phyloP scores from a whole-genome alignment of 2,888 invertebrate genomes.

The Melanostoma scalare region DNA sequence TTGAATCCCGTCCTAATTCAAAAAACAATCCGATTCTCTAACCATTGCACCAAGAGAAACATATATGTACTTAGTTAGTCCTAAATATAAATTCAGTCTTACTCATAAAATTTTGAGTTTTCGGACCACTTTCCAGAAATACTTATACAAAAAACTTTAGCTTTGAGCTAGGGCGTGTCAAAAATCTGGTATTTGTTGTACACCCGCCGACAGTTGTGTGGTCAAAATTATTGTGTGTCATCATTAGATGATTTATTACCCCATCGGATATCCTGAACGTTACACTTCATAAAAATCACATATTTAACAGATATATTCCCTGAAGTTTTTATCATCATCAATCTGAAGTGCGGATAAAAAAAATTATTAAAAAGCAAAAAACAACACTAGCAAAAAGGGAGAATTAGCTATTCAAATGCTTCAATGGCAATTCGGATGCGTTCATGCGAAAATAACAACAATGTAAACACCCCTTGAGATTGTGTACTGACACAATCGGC shows the following conservation, averaged over 20 bases:
- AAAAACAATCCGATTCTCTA: too few relatives aligned
- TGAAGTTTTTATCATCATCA: slow-evolving; percentile 29
- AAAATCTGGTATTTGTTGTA: neutral
- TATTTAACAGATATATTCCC: slow-evolving; percentile 50
- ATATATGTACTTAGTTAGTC: too few relatives aligned
- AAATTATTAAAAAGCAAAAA: slow-evolving; percentile 31
- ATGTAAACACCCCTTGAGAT: slow-evolving; percentile 65
- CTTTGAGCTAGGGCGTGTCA: neutral
- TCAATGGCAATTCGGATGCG: slow-evolving; percentile 66
- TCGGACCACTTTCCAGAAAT: too few relatives aligned
- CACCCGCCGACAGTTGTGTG: slow-evolving; percentile 8
- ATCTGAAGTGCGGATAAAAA: slow-evolving; percentile 36
- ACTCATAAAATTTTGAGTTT: too few relatives aligned
- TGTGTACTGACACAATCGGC: slow-evolving; percentile 61
- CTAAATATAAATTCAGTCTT: too few relatives aligned
- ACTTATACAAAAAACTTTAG: too few relatives aligned
- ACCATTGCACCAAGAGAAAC: too few relatives aligned
- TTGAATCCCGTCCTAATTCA: too few relatives aligned
- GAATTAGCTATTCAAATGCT: slow-evolving; percentile 68
- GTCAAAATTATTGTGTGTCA: slow-evolving; percentile 68
- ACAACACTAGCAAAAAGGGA: slow-evolving; percentile 32
- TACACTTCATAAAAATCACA: slow-evolving; percentile 72
- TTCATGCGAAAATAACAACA: slow-evolving; percentile 66
- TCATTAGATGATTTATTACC: slow-evolving; percentile 70
- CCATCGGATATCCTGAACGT: slow-evolving; percentile 76